Conservation (phyloP, 2,888 invertebrate species). For the Drosophila robusta region DNA sequence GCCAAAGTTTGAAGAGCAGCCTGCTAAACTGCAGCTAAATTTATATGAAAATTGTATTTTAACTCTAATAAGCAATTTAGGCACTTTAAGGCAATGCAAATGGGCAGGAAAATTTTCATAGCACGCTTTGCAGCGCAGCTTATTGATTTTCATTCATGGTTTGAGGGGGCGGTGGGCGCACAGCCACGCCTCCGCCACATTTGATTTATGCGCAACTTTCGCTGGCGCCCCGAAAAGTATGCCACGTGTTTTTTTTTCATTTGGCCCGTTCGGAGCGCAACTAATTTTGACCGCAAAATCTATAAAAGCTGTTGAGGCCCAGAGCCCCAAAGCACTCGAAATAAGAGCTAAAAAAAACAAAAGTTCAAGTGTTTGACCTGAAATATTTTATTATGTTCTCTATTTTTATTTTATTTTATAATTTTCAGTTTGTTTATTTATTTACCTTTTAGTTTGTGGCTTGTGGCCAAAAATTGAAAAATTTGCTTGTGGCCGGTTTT, state of each 20-base stretch:
- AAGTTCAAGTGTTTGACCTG: constrained; percentile 57
- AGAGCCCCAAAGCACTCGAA: constrained; percentile 20
- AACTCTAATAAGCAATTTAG: constrained; percentile 6
- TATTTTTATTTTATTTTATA: constrained; percentile 39
- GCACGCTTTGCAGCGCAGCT: constrained; percentile 27
- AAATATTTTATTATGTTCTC: constrained; percentile 48
- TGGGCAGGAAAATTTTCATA: constrained; percentile 14
- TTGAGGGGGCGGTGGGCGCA: not conserved
- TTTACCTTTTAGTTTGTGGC: constrained; percentile 25
- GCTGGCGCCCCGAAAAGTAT: constrained; percentile 34
- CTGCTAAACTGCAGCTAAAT: constrained; percentile 20
- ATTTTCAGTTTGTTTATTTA: constrained; percentile 40
- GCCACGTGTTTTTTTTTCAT: constrained; percentile 20
- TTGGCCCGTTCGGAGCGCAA: not conserved
- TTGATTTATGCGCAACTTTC: constrained; percentile 66
- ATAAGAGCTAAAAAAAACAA: constrained; percentile 28
- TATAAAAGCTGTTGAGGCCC: constrained; percentile 32
- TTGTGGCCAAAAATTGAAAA: constrained; percentile 32
- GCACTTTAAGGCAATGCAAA: constrained; percentile 38
- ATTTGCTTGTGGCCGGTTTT: constrained; percentile 9
- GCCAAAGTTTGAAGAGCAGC: constrained; percentile 44
- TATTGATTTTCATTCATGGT: constrained; percentile 53
- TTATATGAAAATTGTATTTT: constrained; percentile 9
- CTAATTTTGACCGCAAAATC: constrained; percentile 63
- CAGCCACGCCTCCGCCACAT: constrained; percentile 37